Percentiles rank a stretch among this genome's conserved stretches.
These are phyloP conservation scores for Tachysurus vachellii DNA, from an alignment of 2,113 vertebrate genomes.

Conservation along the genomic window DNA sequence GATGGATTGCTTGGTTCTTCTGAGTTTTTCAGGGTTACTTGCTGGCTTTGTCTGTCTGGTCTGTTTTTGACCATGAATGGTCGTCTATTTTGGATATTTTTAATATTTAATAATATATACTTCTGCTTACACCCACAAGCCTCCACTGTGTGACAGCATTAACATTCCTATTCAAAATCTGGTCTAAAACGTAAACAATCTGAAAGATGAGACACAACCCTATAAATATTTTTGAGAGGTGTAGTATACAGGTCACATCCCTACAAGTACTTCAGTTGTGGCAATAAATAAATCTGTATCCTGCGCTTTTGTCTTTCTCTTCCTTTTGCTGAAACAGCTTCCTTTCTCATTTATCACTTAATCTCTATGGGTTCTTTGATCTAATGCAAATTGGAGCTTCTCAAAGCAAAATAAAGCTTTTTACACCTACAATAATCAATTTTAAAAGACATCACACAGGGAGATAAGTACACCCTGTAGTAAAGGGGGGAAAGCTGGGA, in stretches of 20 bases:
- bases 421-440: slow-evolving; percentile 4
- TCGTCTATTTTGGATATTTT: neutral
- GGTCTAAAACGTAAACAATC: neutral
- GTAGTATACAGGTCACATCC: slow-evolving; percentile 14
- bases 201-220: slow-evolving; percentile 23
- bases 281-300: slow-evolving; percentile 49
- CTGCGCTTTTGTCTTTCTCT: neutral
- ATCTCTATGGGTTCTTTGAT: neutral
- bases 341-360: slow-evolving; percentile 21
- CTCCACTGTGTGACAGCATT: neutral
- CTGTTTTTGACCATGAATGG: neutral
- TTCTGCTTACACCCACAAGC: neutral
- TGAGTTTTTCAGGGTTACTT: neutral
- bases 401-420: slow-evolving; percentile 31
- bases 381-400: neutral
- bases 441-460: neutral
- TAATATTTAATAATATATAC: neutral
- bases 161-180: slow-evolving; percentile 2
- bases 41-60: neutral
- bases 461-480: slow-evolving; percentile 8
- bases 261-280: neutral
- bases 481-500: neutral
- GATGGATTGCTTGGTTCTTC: neutral
- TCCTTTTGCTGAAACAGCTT: slow-evolving; percentile 31
- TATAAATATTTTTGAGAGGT: slow-evolving; percentile 18